These are phyloP conservation scores for Sepioteuthis lessoniana DNA, from an alignment of 2,888 invertebrate genomes.

Conservation along the genomic window DNA sequence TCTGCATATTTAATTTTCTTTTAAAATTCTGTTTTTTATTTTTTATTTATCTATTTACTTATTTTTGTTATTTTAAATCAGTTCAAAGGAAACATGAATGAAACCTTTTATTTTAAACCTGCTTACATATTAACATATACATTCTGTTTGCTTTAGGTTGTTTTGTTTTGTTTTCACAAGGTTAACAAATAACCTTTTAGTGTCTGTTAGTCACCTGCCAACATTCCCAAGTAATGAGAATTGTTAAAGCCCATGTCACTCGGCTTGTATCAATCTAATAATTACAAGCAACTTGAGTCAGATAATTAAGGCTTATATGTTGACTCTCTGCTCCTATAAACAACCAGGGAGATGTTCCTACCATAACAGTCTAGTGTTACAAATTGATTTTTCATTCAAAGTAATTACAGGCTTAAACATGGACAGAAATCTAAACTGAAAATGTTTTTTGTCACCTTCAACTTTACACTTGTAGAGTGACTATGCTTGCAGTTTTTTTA, in stretches of 20 bases:
- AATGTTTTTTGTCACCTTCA: background rate
- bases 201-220: background rate
- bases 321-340: background rate
- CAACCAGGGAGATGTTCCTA: background rate
- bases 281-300: slow-evolving; percentile 33
- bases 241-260: slow-evolving; percentile 1
- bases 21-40: too few species aligned
- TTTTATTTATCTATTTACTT: too few species aligned
- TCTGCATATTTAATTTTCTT: too few species aligned
- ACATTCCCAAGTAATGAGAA: slow-evolving; percentile 9
- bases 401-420: slow-evolving; percentile 33
- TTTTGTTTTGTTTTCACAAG: background rate
- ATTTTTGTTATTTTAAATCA: too few species aligned
- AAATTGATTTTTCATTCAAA: slow-evolving; percentile 7
- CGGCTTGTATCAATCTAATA: background rate
- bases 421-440: background rate
- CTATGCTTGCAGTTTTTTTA: too few species aligned
- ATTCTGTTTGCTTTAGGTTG: background rate
- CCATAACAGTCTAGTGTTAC: background rate
- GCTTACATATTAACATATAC: background rate
- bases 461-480: background rate
- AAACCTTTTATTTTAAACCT: background rate
- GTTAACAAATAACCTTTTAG: background rate
- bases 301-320: background rate
- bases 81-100: background rate